Evolutionary conservation across 2,888 invertebrate genomes (phyloP), one percentile per base, ranked within the genome.

Genomic region (Drosophila cognata): DNA sequence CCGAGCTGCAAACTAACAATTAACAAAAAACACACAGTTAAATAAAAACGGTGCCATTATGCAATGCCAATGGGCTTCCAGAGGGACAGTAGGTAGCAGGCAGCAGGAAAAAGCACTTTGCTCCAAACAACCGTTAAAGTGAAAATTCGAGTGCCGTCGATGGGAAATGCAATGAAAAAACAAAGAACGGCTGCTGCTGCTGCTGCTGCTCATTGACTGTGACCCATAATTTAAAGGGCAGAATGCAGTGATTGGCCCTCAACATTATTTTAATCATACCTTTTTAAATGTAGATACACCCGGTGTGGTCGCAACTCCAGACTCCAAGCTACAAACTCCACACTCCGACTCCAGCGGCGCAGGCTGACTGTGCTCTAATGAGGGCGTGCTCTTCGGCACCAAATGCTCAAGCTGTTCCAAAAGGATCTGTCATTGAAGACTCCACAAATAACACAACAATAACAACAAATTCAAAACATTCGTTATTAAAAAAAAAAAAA

Each of bases 151-250:
- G 52, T 71, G 77, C 56, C 70, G 86, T 82, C 85, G 88, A 87
- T 89, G 90, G 87, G 91, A 90, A 87, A 84, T 90, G 91, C 82
- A 71, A 76, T 71, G 71, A 69, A 68, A 55, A 53, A n/a, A 13
- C 28, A 56, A 56, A 38, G n/a, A 56, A 56, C 59, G 43, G 46
- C 77, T 55, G 79, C 66, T 52, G 56, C 51, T 61, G 68, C 77
- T 65, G 65, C 61, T 51, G 50, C 66, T 85, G 87, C 71, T 87
- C 91, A 87, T 68, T 80, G 84, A 90, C 78, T 90, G 87, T 87
- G 89, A 87, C 87, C 85, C 80, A 80, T 82, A 87, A 86, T 87
- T 84, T 79, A 76, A 89, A 89, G 71, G 89, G 85, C 81, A 76
- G 59, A 76, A 73, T 61, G 71, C 79, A 75, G 48, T 21, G 21